Conservation (phyloP, 1,140 invertebrate genomes). For the Caenorhabditis inopinata region DNA sequence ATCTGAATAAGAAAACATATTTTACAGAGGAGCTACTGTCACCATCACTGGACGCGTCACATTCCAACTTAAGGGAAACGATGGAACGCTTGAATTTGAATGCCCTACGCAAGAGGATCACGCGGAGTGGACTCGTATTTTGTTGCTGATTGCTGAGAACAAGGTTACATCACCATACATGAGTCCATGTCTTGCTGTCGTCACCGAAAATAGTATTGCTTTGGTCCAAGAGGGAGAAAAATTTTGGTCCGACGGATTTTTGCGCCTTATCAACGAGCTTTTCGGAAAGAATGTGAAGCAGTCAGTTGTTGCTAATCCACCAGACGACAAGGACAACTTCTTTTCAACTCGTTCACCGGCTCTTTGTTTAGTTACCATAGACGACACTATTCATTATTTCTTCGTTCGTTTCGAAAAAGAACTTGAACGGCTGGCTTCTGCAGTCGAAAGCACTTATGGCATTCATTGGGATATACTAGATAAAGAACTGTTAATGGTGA, state of each 20-base stretch:
- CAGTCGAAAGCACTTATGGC: background rate
- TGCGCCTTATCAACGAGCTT: background rate
- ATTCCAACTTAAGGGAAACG: background rate
- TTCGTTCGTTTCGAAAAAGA: background rate
- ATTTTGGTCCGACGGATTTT: conserved; percentile 3
- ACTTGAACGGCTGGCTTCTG: background rate
- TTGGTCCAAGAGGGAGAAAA: background rate
- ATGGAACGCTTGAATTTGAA: background rate
- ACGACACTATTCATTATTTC: background rate
- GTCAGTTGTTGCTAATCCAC: background rate
- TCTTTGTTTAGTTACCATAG: background rate
- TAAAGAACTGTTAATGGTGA: background rate
- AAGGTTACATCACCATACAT: background rate
- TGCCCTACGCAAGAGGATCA: background rate
- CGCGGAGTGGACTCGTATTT: background rate
- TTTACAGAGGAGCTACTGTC: background rate
- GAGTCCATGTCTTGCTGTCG: background rate
- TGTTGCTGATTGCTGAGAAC: background rate
- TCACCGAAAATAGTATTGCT: background rate
- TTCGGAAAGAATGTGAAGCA: background rate
- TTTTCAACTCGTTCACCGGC: background rate
- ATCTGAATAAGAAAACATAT: background rate
- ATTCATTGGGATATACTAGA: background rate
- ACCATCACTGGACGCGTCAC: background rate
- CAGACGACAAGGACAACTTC: background rate